phyloP scores from a whole-genome alignment of 2,113 vertebrate genomes.

The Tetraodon nigroviridis region DNA sequence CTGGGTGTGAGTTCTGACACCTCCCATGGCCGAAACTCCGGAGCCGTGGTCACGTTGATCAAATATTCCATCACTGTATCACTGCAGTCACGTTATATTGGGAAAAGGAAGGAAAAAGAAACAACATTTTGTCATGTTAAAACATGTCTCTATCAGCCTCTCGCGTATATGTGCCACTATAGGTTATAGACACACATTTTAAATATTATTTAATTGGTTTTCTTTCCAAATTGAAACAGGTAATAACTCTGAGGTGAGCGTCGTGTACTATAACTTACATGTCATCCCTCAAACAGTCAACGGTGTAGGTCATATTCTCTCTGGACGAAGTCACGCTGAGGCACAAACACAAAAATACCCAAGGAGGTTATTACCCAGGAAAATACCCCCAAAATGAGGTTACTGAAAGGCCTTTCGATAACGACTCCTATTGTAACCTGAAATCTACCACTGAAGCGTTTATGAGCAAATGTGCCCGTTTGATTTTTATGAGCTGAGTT shows the following conservation, averaged over 20 bases:
- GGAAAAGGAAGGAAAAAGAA: neutral
- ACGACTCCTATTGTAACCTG: too few species aligned
- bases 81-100: slow-evolving; percentile 60
- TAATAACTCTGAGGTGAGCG: too few species aligned
- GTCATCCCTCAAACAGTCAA: slow-evolving; percentile 87
- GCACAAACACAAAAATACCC: slow-evolving; percentile 7
- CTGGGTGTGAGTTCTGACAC: slow-evolving; percentile 78
- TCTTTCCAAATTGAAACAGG: neutral
- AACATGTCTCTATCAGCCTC: neutral
- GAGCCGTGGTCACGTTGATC: slow-evolving; percentile 94
- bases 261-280: slow-evolving; percentile 77
- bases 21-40: slow-evolving; percentile 93
- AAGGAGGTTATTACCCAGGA: neutral
- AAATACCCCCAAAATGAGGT: neutral
- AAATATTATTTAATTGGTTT: neutral
- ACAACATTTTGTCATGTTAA: neutral
- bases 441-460: too few species aligned
- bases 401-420: too few species aligned
- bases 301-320: slow-evolving; percentile 85
- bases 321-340: slow-evolving; percentile 84
- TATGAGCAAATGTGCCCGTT: too few species aligned
- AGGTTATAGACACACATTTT: too few species aligned
- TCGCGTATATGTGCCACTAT: neutral
- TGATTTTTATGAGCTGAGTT: too few species aligned
- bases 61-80: slow-evolving; percentile 97